Base-by-base conservation (phyloP, 2,888 invertebrate species). In the Mechanitis messenoides region DNA sequence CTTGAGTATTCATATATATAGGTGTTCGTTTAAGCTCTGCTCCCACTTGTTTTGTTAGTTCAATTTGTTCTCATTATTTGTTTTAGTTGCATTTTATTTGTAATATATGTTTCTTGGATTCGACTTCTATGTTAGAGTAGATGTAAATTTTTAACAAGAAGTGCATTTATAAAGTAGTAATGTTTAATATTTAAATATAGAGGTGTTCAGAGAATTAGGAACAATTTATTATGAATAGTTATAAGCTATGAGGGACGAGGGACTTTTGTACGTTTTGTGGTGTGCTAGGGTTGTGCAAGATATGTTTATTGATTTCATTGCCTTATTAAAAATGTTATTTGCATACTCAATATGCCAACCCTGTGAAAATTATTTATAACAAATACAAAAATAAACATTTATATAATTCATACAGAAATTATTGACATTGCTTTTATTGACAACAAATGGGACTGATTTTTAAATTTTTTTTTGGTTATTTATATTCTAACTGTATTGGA, bases 81-180 rank as follows among this genome's bases (percentile, higher is more conserved):
- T 61, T 56, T 58, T 66, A 58, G 55, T 56, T 57, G 59, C 59
- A 58, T 67, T 68, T 66, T 55, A 45, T 53, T 47, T 54, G 60
- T 62, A 56, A 56, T 60, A 45, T 57, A 53, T 56, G 58, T 59
- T 58, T 46, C 53, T 61, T 56, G 50, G 63, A 63, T 63, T 33
- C 54, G 64, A 57, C 63, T 74, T 74, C 73, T 71, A 72, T 72
- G 72, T 74, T 81, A 83, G 76, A 69, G 69, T 84, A 83, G 80
- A 74, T 76, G 77, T 81, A 79, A 78, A 76, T 71, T 75, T 76
- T 77, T 82, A 86, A 84, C 79, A 85, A 84, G 82, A 88, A 89
- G 88, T 89, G 88, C 88, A 89, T 89, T 89, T 89, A 89, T 87
- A 88, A 85, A 81, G 84, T 85, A 85, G 81, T 81, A 77, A 74